Conservation (phyloP, 2,113 vertebrate genomes). For the Siphamia tubifer region DNA sequence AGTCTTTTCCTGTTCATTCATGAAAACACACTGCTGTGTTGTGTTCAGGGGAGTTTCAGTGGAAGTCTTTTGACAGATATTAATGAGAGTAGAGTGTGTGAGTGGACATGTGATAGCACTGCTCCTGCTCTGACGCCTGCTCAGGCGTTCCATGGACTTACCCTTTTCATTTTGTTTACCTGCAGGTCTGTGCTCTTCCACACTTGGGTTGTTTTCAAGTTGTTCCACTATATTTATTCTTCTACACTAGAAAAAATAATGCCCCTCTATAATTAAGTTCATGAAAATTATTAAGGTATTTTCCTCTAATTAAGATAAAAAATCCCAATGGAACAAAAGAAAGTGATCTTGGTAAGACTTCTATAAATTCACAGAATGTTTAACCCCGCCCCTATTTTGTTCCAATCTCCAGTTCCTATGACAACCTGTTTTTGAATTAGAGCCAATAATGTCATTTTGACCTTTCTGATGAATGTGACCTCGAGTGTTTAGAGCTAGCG, state of each 20-base stretch:
- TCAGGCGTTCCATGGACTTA: constrained; percentile 20
- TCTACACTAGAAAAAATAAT: background rate
- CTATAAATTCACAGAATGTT: too few relatives aligned
- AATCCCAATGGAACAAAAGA: too few relatives aligned
- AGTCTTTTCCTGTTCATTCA: constrained; percentile 4
- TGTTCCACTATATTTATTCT: background rate
- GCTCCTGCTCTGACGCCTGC: background rate
- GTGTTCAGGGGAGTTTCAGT: constrained; percentile 6
- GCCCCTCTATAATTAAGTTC: too few relatives aligned
- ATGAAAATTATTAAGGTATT: too few relatives aligned
- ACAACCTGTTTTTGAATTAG: too few relatives aligned
- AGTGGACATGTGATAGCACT: constrained; percentile 56
- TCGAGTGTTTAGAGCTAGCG: too few relatives aligned
- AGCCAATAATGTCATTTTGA: too few relatives aligned
- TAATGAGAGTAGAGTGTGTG: constrained; percentile 31
- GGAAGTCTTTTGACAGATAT: constrained; percentile 33
- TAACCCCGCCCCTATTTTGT: too few relatives aligned
- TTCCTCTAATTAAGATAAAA: too few relatives aligned
- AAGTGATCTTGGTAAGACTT: too few relatives aligned
- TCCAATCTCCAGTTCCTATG: too few relatives aligned
- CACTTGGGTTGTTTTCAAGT: background rate
- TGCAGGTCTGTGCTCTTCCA: background rate
- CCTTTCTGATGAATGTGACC: too few relatives aligned
- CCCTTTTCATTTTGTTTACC: background rate
- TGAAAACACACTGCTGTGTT: constrained; percentile 4